phyloP scores from a whole-genome alignment of 1,140 invertebrate genomes.

The Cydia amplana region DNA sequence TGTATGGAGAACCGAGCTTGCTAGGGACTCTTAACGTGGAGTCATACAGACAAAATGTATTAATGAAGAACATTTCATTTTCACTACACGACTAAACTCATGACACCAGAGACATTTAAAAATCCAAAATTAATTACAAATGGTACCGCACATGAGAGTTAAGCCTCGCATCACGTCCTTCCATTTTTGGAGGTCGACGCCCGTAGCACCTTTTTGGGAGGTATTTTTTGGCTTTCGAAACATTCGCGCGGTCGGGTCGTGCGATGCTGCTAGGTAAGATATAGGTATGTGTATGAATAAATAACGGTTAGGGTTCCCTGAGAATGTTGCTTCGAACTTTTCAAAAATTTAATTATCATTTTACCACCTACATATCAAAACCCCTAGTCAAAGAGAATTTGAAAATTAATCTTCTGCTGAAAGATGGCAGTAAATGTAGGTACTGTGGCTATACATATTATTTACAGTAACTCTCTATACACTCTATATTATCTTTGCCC shows the following conservation, averaged over 20 bases:
- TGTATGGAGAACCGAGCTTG: too few species aligned
- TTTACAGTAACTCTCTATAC: too few species aligned
- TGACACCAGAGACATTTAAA: constrained; percentile 36
- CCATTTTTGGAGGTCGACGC: constrained; percentile 54
- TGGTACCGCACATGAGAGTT: constrained; percentile 53
- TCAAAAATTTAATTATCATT: too few species aligned
- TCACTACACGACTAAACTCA: background rate
- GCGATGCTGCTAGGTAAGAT: constrained; percentile 27
- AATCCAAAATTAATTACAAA: constrained; percentile 45
- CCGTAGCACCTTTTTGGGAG: constrained; percentile 59
- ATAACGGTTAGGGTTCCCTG: constrained; percentile 12
- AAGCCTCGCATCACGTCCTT: constrained; percentile 54
- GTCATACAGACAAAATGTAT: too few species aligned
- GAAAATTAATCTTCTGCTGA: too few species aligned
- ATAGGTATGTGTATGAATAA: constrained; percentile 5
- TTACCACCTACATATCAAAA: too few species aligned
- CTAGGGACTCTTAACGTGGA: too few species aligned
- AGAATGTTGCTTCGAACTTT: background rate
- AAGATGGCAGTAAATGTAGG: too few species aligned
- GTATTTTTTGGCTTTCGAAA: constrained; percentile 68
- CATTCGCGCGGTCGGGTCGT: constrained; percentile 44
- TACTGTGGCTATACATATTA: too few species aligned
- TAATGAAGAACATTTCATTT: background rate
- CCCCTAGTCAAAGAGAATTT: too few species aligned
- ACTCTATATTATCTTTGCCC: too few species aligned